Percentiles rank a stretch among this genome's conserved stretches.
phyloP scores from a whole-genome alignment of 2,113 vertebrate genomes.

The Cisticola juncidis region DNA sequence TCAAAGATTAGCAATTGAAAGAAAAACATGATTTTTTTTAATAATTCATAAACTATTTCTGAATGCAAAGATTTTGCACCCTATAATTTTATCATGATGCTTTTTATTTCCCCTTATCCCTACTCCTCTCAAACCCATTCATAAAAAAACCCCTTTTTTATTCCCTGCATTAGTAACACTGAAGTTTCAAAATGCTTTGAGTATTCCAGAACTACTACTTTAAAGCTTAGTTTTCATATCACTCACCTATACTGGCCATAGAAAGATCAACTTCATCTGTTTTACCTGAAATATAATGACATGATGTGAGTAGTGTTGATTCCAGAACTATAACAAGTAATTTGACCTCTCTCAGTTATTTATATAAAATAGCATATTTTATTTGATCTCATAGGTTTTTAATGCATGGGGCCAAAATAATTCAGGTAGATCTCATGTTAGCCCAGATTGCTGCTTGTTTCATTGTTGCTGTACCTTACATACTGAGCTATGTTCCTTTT shows the following conservation, averaged over 20 bases:
- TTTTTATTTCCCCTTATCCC: not conserved
- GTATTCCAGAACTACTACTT: not conserved
- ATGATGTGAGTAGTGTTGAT: not conserved
- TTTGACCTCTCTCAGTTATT: not conserved
- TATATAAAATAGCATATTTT: not conserved
- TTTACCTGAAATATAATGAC: slow-evolving; percentile 64
- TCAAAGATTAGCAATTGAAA: not conserved
- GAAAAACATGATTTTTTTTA: not conserved
- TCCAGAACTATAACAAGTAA: not conserved
- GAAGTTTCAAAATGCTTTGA: not conserved
- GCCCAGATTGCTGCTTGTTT: not conserved
- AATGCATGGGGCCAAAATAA: not conserved
- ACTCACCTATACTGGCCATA: slow-evolving; percentile 74
- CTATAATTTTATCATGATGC: not conserved
- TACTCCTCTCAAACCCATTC: not conserved
- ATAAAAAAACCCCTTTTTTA: not conserved
- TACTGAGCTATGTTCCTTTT: slow-evolving; percentile 48
- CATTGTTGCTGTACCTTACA: not conserved
- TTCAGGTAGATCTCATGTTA: not conserved
- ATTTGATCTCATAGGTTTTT: not conserved
- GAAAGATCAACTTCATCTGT: slow-evolving; percentile 64
- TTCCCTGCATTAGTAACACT: not conserved
- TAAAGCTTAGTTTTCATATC: not conserved
- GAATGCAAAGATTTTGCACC: not conserved
- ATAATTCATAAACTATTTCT: not conserved